Evolutionary conservation across 2,797 vertebrate species (phyloP), one percentile per base, ranked within the genome.

Genomic region (Micromesistius poutassou): DNA sequence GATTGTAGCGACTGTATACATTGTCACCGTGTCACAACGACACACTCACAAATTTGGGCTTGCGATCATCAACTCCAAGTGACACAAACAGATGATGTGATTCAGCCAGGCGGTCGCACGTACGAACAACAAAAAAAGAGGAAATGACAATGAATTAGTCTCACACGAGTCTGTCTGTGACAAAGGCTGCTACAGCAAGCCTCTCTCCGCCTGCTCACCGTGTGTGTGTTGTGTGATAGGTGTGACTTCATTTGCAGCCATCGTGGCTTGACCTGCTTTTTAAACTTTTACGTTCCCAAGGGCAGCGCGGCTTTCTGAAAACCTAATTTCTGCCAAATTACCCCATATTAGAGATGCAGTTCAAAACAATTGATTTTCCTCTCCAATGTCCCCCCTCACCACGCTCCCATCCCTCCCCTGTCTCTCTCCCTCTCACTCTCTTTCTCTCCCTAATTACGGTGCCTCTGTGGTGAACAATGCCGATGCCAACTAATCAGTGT

Each of bases 401-500:
- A 19, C 70, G 25, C 70, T 25, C 8, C 40, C 36, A 77, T 71
- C 55, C 71, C 80, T 86, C 84, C 87, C 78, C 87, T 87, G 85
- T 87, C 87, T 80, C 78, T 71, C 85, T 82, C 73, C 83, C 73
- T 80, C 83, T 78, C 85, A 75, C 83, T 85, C 82, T 89, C 82
- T 81, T 78, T 84, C 82, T 81, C 83, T 83, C 76, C 81, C 89
- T 92, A 92, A 93, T 94, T 93, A 91, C 91, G 86, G 88, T 91
- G 91, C 93, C 93, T 92, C 92, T 86, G 75, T 87, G 75, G 83
- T 83, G 84, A 93, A 94, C 93, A 94, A 93, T 93, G 91, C 87
- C 86, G 90, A 93, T 94, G 95, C 94, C 79, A 87, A 93, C 93
- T 96, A 96, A 96, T 96, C 94, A 96, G 91, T 91, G 92, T 93